Evolutionary conservation across 2,113 vertebrate species (phyloP).

Genomic region (Aspidoscelis tigris): DNA sequence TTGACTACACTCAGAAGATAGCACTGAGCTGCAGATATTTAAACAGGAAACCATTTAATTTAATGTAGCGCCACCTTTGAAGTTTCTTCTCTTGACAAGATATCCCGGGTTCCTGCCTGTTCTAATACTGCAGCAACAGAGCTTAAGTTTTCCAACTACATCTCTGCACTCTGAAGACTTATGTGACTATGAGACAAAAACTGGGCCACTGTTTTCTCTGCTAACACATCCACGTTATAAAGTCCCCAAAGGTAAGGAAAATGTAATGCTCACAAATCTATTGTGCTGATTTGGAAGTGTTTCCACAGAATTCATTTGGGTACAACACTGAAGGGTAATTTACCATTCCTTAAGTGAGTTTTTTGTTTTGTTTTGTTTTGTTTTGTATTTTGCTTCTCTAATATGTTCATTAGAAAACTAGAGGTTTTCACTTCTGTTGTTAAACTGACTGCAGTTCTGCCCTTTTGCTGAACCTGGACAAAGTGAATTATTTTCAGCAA

Average conservation of each 20-base stretch:
- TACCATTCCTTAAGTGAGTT: too few relatives aligned
- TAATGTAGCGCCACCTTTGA: slow-evolving; percentile 59
- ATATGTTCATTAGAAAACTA: neutral
- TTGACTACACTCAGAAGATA: slow-evolving; percentile 47
- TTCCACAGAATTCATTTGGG: neutral
- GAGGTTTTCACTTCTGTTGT: neutral
- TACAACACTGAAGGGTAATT: neutral
- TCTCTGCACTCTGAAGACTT: neutral
- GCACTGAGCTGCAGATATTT: slow-evolving; percentile 42
- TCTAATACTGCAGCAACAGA: slow-evolving; percentile 1
- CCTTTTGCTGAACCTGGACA: too few relatives aligned
- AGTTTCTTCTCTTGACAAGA: slow-evolving; percentile 41
- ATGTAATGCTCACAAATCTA: neutral
- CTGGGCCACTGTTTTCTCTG: slow-evolving; percentile 9
- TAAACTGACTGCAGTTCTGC: neutral
- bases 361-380: too few relatives aligned
- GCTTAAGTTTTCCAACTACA: neutral
- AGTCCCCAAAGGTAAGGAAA: neutral
- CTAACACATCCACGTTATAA: neutral
- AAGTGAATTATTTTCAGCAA: too few relatives aligned
- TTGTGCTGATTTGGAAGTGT: neutral
- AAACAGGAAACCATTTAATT: slow-evolving; percentile 61
- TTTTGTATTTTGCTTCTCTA: neutral
- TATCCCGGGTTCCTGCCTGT: neutral
- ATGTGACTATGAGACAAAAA: neutral